These are phyloP conservation scores for Pachypanchax playfairii DNA, from an alignment of 2,113 vertebrate genomes.

Conservation along the genomic window DNA sequence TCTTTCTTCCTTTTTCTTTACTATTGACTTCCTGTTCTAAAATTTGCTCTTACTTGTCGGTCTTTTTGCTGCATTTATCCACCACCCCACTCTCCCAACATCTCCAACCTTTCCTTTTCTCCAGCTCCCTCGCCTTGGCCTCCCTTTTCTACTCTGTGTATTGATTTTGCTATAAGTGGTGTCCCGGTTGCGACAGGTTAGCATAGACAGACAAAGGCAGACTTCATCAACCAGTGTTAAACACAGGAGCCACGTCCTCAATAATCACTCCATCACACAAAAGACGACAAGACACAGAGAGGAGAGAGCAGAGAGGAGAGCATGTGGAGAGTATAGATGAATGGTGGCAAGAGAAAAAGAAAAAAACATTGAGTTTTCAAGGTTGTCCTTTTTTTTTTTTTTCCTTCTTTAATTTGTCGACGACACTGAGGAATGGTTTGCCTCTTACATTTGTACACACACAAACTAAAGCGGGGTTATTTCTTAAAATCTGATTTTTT, in stretches of 20 bases:
- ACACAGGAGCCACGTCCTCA: slow-evolving; percentile 79
- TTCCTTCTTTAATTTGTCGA: slow-evolving; percentile 29
- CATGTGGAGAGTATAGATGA: slow-evolving; percentile 44
- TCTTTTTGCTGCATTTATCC: slow-evolving; percentile 45
- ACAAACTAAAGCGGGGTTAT: not conserved
- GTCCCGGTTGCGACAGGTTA: slow-evolving; percentile 83
- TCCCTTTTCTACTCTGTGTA: slow-evolving; percentile 70
- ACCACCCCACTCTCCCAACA: slow-evolving; percentile 11
- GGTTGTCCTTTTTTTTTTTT: slow-evolving; percentile 41
- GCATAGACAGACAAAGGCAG: slow-evolving; percentile 80
- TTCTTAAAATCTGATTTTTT: not conserved
- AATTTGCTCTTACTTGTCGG: slow-evolving; percentile 17
- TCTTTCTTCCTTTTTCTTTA: slow-evolving; percentile 24
- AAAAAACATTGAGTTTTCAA: slow-evolving; percentile 25
- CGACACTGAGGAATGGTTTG: slow-evolving; percentile 13
- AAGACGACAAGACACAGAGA: slow-evolving; percentile 48
- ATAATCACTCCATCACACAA: slow-evolving; percentile 81
- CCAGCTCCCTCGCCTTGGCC: slow-evolving; percentile 19
- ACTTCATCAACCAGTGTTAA: slow-evolving; percentile 83
- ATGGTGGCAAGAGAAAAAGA: slow-evolving; percentile 10
- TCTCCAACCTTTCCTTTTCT: slow-evolving; percentile 23
- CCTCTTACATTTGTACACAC: not conserved
- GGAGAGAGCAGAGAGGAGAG: slow-evolving; percentile 22
- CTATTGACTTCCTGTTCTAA: slow-evolving; percentile 27
- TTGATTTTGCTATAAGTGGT: slow-evolving; percentile 86